Evolutionary conservation across 2,113 vertebrate genomes (phyloP), one percentile per base, ranked within the genome.

Genomic region (Lucifuga dentata): DNA sequence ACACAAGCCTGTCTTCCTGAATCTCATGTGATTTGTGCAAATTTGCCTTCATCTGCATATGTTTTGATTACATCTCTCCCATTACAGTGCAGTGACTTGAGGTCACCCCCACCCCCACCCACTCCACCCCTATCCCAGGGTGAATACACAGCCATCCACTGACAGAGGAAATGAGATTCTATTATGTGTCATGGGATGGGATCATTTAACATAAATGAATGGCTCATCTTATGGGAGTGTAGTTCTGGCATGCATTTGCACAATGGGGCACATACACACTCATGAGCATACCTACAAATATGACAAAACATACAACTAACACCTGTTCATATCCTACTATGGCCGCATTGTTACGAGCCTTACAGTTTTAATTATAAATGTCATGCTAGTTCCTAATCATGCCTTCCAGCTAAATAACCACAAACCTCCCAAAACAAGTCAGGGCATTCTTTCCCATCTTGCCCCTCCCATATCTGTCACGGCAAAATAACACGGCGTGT

Each of bases 1-100:
- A 43, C 45, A 44, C 48, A 2, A 13, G n/a, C 40, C 8, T 32
- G n/a, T 49, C 50, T 15, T 57, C 29, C 40, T 66, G 33, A 58
- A 66, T 24, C 55, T 21, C 52, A 36, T 20, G 1, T 23, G n/a
- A 56, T 60, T 61, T n/a, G 50, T 11, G 1, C 12, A 73, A 32
- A 80, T 82, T 68, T 86, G 64, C 64, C 60, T 71, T 63, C 13
- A 66, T 77, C 71, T 81, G 79, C 78, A 79, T 81, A 20, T 73
- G 55, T 35, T 86, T 77, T 86, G 78, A 84, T 63, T 72, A 50
- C 19, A 46, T 43, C 21, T 41, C 8, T 11, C 41, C 17, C 13
- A 20, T 43, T 41, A 16, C 13, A 33, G 11, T 11, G 60, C 51
- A 40, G 39, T 9, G 44, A 64, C 24, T 48, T 51, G 12, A 46